A percentile compares a stretch with the other conserved stretches of the same genome.
phyloP scores from a whole-genome alignment of 1,140 invertebrate species.

The Ostrea edulis region DNA sequence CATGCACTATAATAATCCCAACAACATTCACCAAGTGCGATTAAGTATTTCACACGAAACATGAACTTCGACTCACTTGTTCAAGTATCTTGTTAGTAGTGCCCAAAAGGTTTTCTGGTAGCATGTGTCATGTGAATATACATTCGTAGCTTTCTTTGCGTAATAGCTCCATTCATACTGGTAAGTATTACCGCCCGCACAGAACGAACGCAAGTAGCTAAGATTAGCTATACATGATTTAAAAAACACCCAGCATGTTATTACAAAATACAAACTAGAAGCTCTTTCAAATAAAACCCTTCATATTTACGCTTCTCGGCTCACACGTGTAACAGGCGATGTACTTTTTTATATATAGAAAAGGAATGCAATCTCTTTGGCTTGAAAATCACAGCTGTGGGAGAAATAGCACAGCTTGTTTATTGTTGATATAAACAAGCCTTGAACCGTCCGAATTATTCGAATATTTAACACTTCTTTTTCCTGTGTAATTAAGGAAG shows the following conservation, averaged over 20 bases:
- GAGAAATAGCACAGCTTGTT: not conserved
- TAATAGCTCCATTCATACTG: not conserved
- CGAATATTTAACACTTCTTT: not conserved
- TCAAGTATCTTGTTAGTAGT: not conserved
- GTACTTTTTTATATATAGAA: not conserved
- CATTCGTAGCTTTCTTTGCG: not conserved
- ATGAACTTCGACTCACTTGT: not conserved
- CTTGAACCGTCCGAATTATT: not conserved
- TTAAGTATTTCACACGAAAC: not conserved
- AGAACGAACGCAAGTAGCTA: not conserved
- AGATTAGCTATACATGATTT: constrained; percentile 4
- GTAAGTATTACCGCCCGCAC: not conserved
- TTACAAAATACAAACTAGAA: not conserved
- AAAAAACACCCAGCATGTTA: not conserved
- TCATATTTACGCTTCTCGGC: not conserved
- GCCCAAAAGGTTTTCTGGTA: not conserved
- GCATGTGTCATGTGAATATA: not conserved
- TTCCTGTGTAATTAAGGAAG: not conserved
- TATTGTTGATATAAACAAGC: constrained; percentile 1
- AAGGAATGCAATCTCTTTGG: not conserved
- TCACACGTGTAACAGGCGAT: not conserved
- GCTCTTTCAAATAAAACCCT: not conserved
- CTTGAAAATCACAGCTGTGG: not conserved
- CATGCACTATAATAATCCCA: no score
- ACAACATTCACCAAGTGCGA: not conserved